A percentile compares a stretch with the other conserved stretches of the same genome.
These are phyloP conservation scores for Haliclystus octoradiatus DNA, from an alignment of 30 jellyfish, hydroid and myxozoan genomes.

Conservation along the genomic window DNA sequence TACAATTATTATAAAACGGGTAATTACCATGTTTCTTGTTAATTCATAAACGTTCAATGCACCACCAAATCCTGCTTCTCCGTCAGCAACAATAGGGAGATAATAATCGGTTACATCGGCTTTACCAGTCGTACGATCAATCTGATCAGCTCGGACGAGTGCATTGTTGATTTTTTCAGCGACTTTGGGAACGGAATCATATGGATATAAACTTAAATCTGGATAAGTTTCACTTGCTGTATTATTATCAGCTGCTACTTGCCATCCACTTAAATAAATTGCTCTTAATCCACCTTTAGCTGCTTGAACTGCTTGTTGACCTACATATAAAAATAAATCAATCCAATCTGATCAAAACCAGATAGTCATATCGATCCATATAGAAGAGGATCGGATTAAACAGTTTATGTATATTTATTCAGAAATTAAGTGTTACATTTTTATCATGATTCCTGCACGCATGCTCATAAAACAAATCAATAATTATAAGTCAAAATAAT, in stretches of 20 bases:
- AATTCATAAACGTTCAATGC: slow-evolving; percentile 88
- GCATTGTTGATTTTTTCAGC: slow-evolving; percentile 88
- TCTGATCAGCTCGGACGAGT: slow-evolving; percentile 89
- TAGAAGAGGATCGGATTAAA: no score
- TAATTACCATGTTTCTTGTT: slow-evolving; percentile 73
- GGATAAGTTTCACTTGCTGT: slow-evolving; percentile 72
- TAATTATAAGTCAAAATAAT: no score
- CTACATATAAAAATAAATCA: slow-evolving; percentile 24
- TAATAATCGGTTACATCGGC: slow-evolving; percentile 30
- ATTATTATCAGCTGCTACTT: slow-evolving; percentile 91
- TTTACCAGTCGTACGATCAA: slow-evolving; percentile 60
- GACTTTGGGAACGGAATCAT: slow-evolving; percentile 73
- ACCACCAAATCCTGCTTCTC: slow-evolving; percentile 98
- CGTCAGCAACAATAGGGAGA: slow-evolving; percentile 94
- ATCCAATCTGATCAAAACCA: no score
- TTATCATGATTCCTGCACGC: no score
- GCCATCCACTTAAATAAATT: slow-evolving; percentile 96
- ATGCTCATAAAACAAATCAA: no score
- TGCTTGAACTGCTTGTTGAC: slow-evolving; percentile 96
- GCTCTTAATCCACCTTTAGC: slow-evolving; percentile 91
- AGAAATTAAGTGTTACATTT: no score
- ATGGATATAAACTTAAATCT: slow-evolving; percentile 83
- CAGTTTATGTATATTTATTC: no score
- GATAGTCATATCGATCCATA: no score
- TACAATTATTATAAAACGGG: no score